Evolutionary conservation across 2,888 invertebrate species (phyloP), one percentile per base, ranked within the genome.

Genomic region (Aricia artaxerxes): DNA sequence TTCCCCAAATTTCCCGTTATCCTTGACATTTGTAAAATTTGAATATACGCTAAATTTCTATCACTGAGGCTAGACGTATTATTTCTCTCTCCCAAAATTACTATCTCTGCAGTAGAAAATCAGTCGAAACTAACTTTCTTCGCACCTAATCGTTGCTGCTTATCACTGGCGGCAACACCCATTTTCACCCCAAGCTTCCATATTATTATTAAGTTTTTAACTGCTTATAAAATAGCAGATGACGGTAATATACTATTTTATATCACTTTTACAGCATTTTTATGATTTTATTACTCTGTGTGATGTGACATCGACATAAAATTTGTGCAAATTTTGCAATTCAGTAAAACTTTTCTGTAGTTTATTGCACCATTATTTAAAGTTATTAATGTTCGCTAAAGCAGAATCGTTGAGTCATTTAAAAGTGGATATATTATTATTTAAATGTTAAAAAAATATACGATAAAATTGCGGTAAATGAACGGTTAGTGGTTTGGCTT

Each of bases 151-250:
- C n/a, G n/a, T n/a, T n/a, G n/a, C n/a, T n/a, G n/a, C n/a, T n/a
- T n/a, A n/a, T n/a, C n/a, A n/a, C n/a, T n/a, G n/a, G n/a, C n/a
- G n/a, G n/a, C n/a, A n/a, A n/a, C n/a, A n/a, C 4, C 16, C 16
- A 57, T 57, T 64, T 64, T 64, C 64, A 2, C 1, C 11, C 11
- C 9, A 64, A 64, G 64, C 24, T 64, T 7, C 11, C 11, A 64
- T 64, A 64, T 24, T 61, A 61, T 61, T 61, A 61, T 31, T 31
- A 64, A 64, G 64, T 64, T 64, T 64, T 31, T 64, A 64, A 64
- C 31, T 64, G 64, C 64, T 31, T 64, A 64, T 64, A 64, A 64
- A 64, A 64, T 64, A 61, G 31, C 24, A 64, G 24, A 64, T 64
- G 64, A 9, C 61, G 24, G 31, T 64, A 64, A 64, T 64, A 69